Base-by-base conservation (phyloP, 1,140 invertebrate genomes). In the Drosophila bocki region DNA sequence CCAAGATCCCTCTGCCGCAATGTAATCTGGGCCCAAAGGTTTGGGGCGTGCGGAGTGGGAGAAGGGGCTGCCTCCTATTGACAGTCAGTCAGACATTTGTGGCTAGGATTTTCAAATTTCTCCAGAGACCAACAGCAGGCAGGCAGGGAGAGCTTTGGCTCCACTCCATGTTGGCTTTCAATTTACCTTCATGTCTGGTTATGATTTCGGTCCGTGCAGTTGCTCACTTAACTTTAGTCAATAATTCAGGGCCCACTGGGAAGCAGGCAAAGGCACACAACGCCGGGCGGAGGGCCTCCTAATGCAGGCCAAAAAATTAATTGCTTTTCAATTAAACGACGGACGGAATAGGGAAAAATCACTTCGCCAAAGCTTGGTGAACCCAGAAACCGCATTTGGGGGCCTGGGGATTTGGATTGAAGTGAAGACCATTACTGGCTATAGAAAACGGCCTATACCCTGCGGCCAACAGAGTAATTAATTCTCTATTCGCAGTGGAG, bases 301-400 rank as follows among this genome's bases (percentile, higher is more conserved):
- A 74, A 61, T 78, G 72, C 74, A 75, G 44, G 69, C 67, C 47
- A 77, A 77, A 88, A 88, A 84, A 80, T 81, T 84, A 88, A 88
- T 88, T 88, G 87, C 75, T 80, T 90, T 88, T 88, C 81, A 88
- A 88, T 88, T 88, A 90, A 75, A 71, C 54, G 61, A 50, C 35
- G 65, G 61, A 51, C 53, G 33, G 42, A 48, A 51, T 59, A 29
- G 58, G 62, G 39, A 54, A 74, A 57, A 13, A 22, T 61, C 56
- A 56, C 39, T 29, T 42, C 19, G 22, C 9, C n/a, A 33, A 48
- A 51, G 47, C 56, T 47, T 45, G 22, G 61, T 44, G 39, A 44
- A 48, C 13, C 42, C 39, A 41, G 32, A 57, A 62, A 79, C 50
- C 69, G 50, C 57, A 65, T 29, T 50, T 59, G 35, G 44, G 71